Percentiles rank a stretch among this genome's conserved stretches.
Evolutionary conservation across 30 jellyfish, hydroid and myxozoan species (phyloP).

Genomic region (Nemopilema nomurai): DNA sequence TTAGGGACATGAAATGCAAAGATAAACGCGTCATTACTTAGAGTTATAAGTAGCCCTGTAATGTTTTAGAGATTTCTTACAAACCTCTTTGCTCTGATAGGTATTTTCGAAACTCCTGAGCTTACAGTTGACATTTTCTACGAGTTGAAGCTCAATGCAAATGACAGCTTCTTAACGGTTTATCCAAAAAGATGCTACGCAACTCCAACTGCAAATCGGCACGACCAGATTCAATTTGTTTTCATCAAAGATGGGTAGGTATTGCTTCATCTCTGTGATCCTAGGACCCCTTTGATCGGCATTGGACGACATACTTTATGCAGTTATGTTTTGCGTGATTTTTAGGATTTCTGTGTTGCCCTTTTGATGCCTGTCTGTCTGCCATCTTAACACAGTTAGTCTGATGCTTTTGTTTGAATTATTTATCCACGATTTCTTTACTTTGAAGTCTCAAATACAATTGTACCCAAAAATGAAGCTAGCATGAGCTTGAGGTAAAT

Average conservation of each 20-base stretch:
- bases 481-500: neutral
- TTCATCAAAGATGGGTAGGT: conserved; percentile 81
- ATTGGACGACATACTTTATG: too few relatives aligned
- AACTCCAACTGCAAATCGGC: conserved; percentile 79
- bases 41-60: too few relatives aligned
- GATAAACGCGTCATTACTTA: too few relatives aligned
- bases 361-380: too few relatives aligned
- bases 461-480: neutral
- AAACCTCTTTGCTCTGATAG: too few relatives aligned
- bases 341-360: too few relatives aligned
- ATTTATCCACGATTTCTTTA: too few relatives aligned
- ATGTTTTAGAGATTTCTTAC: too few relatives aligned
- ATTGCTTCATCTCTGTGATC: neutral
- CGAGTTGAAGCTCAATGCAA: conserved; percentile 35
- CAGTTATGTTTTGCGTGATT: too few relatives aligned
- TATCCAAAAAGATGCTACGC: conserved; percentile 83
- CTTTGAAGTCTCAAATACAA: neutral
- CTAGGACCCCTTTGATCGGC: neutral
- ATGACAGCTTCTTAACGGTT: conserved; percentile 44
- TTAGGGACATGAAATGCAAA: too few relatives aligned
- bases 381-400: too few relatives aligned
- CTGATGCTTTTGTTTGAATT: too few relatives aligned
- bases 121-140: conserved; percentile 52
- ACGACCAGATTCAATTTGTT: conserved; percentile 33
- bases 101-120: conserved; percentile 8